Conservation (phyloP, 2,888 invertebrate species). For the Pharmacophagus antenor region DNA sequence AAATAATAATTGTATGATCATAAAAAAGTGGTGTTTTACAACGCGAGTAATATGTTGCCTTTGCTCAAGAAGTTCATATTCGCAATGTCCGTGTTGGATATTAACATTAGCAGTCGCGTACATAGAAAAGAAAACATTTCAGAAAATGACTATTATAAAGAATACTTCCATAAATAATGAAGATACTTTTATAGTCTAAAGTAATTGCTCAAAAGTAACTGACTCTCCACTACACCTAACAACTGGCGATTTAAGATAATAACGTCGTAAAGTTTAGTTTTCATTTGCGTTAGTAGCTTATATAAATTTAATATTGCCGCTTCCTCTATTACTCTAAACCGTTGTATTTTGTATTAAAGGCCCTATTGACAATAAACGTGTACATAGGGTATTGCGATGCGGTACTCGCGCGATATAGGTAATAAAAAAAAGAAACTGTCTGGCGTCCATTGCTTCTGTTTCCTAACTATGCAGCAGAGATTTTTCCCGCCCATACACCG, state of each 20-base stretch:
- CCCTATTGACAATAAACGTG: neutral
- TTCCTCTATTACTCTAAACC: constrained; percentile 23
- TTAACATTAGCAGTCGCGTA: too few species aligned
- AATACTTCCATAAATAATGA: too few species aligned
- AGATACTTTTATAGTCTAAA: too few species aligned
- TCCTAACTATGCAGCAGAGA: too few species aligned
- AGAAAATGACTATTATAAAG: too few species aligned
- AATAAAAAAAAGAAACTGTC: neutral
- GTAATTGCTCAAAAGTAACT: neutral
- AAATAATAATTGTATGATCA: too few species aligned
- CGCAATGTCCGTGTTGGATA: too few species aligned
- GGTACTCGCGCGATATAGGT: neutral
- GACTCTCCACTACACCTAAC: neutral
- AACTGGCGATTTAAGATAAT: constrained; percentile 21
- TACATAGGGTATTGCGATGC: neutral
- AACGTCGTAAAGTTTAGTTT: constrained; percentile 22
- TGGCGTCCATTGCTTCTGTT: neutral
- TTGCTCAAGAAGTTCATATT: too few species aligned
- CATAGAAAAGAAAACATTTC: too few species aligned
- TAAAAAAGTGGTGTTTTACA: too few species aligned
- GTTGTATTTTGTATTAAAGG: constrained; percentile 1
- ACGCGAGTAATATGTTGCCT: too few species aligned
- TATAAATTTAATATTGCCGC: constrained; percentile 21
- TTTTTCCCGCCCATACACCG: too few species aligned
- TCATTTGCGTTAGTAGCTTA: constrained; percentile 22